Base-by-base conservation (phyloP, 1,140 invertebrate species). In the Antheraea mylitta region DNA sequence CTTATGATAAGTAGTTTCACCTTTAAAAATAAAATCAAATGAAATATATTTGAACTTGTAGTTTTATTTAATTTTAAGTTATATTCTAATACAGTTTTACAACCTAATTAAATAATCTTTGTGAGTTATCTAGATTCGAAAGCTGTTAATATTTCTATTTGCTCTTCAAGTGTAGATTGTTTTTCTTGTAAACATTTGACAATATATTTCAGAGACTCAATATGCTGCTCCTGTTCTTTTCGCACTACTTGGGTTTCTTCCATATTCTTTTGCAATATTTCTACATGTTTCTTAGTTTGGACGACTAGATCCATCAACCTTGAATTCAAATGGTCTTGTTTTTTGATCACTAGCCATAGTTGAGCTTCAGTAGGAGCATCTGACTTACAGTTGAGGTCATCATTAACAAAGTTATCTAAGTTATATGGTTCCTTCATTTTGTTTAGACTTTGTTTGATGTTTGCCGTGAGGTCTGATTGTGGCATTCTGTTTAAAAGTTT, bases 121-220 rank as follows among this genome's bases (percentile, higher is more conserved):
- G 22, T 22, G 16, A 58, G 11, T 73, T 82, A 89, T 78, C 81
- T 81, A 69, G 89, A 79, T 73, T 91, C 89, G 18, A 91, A 81
- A 70, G 85, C 78, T 66, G 87, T 86, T 63, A 91, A 74, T 64
- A 91, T 90, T 77, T 91, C 89, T 71, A 91, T 84, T 73, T 90
- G 86, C 74, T 91, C 89, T 68, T 91, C 89, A 59, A 86, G 73
- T 19, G 86, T 89, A n/a, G 87, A 79, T 66, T 89, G 85, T 79
- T 91, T 91, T 72, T 91, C 89, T 76, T 91, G 87, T 18, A 91
- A 74, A 64, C 85, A 86, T 76, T 91, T 91, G 5, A 89, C 77
- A 71, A 90, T 80, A 73, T 90, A 91, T 72, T 88, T 91, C 19
- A 89, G 76, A 19, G 79, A 84, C 37, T 90, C 83, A 38, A 82